Base-by-base conservation (phyloP, 1,140 invertebrate genomes). In the Papilio polyxenes region DNA sequence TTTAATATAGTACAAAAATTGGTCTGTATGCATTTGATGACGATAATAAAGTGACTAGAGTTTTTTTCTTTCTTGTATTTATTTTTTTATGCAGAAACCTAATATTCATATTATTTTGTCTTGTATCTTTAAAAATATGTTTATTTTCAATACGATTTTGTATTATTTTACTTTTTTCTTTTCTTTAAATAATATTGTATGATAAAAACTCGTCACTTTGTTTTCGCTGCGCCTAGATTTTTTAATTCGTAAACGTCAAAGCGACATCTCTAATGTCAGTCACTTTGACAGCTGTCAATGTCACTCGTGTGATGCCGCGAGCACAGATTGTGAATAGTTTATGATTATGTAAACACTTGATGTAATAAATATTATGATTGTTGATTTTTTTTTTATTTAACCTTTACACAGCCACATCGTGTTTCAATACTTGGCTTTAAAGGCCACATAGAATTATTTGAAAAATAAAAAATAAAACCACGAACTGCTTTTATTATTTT, bases 301-400 rank as follows among this genome's bases (percentile, higher is more conserved):
- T 76, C 72, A 75, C 44, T 6, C 1, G n/a, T 8, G 69, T 75
- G 40, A n/a, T n/a, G 44, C 74, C 23, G 20, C 62, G 44, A 49
- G 75, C 75, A 76, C 75, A 23, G 75, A 20, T 76, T 76, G 75
- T 76, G 75, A 20, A 76, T 76, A 75, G 72, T 75, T 75, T 13
- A 75, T 31, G 8, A n/a, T 75, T 48, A 23, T 51, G 48, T 49
- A 51, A 15, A 23, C 75, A 49, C 48, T 49, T 49, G 8, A 20
- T 76, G 48, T 76, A 76, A 76, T 76, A 76, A 76, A 76, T 53
- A 76, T 76, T 76, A 76, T 76, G 75, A 53, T 9, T 76, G 75
- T 76, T 76, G 74, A 49, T 44, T 44, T 17, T 31, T 76, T 72
- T 37, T 8, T 4, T 76, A 31, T 51, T 9, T 31, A 65, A 65